Evolutionary conservation across 1,140 invertebrate species (phyloP).

Genomic region (Elymnias hypermnestra): DNA sequence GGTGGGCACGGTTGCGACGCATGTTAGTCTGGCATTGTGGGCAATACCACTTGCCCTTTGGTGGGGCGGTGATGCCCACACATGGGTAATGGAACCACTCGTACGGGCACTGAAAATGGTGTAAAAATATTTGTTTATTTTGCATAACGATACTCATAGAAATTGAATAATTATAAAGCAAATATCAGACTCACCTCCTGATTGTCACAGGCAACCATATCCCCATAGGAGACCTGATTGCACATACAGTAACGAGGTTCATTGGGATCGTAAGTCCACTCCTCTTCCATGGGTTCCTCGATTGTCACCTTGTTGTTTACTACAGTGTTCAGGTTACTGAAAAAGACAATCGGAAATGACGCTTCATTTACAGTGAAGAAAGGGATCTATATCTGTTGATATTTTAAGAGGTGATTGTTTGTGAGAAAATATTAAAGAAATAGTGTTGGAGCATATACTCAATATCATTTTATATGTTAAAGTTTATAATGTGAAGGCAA

Average conservation of each 20-base stretch:
- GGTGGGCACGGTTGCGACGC: constrained; percentile 86
- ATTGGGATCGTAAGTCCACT: constrained; percentile 93
- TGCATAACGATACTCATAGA: no score
- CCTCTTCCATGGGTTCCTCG: constrained; percentile 76
- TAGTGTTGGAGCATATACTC: no score
- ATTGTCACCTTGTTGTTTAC: constrained; percentile 48
- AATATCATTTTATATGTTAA: no score
- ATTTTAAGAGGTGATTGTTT: no score
- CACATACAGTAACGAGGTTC: constrained; percentile 98
- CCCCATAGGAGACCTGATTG: constrained; percentile 98
- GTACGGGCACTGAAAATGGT: constrained; percentile 92
- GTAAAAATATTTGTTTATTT: no score
- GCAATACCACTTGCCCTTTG: constrained; percentile 99
- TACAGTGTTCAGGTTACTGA: constrained; percentile 26
- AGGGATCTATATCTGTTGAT: no score
- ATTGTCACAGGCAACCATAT: constrained; percentile 99
- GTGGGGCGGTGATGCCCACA: constrained; percentile 95
- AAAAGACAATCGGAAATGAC: no score
- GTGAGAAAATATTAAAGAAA: no score
- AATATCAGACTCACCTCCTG: constrained; percentile 83
- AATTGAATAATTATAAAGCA: no score
- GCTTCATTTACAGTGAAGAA: no score
- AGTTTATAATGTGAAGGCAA: no score
- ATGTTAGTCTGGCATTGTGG: constrained; percentile 94
- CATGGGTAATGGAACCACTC: constrained; percentile 99